Evolutionary conservation across 2,888 invertebrate species (phyloP), one percentile per base, ranked within the genome.

Genomic region (Microchrysa polita): DNA sequence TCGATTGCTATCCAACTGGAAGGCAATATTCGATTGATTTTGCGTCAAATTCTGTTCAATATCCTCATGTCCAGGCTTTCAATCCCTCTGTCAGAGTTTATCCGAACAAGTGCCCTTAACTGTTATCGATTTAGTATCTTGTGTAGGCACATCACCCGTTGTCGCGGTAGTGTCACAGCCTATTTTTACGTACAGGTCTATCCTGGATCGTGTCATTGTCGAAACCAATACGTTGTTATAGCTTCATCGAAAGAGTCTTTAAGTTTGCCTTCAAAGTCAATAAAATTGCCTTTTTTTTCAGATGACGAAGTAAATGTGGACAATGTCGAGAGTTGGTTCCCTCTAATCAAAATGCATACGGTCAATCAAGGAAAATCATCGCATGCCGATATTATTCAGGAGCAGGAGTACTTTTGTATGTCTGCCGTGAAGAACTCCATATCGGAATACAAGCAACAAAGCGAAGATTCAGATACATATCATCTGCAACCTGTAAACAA

Each of bases 311-410:
- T 85, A 0, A 81, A 79, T 75, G 82, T 85, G n/a, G 83, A 83
- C 59, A 84, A 83, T 72, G 85, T 84, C 44, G 82, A 83, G 69
- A 82, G 82, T 71, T 85, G 84, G 84, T 84, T 84, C 74, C 84
- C 85, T 1, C 78, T 85, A 16, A 83, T 85, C 65, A 79, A 83
- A 71, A 80, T 84, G 79, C 82, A 83, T 74, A 81, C 81, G 7
- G 77, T 80, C 5, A 77, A 84, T 0, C 81, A 83, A 60, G 80
- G 81, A 5, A 67, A 71, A 34, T 73, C 69, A 7, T 22, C 16
- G 40, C 79, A 81, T 14, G 79, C 77, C 34, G 82, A 84, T 55
- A 78, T 81, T 7, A 74, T 79, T 0, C 80, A 82, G 72, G 80
- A 80, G 75, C 81, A 83, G 57, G 85, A 85, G 40, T 82, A 82